Base-by-base conservation (phyloP, 1,140 invertebrate genomes). In the Zaprionus tsacasi region DNA sequence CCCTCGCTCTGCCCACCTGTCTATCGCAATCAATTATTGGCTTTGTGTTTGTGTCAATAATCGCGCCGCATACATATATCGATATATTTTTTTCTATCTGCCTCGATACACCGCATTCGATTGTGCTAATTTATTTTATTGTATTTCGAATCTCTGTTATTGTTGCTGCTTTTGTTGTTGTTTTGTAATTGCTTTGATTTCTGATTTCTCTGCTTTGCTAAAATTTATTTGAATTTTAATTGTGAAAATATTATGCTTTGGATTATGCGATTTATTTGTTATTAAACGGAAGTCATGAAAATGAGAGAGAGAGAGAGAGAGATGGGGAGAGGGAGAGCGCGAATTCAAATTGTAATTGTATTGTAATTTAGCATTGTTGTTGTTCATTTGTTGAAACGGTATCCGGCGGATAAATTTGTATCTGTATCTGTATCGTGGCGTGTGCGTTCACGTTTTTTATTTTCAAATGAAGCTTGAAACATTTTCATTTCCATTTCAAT, bases 251-350 rank as follows among this genome's bases (percentile, higher is more conserved):
- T 91, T 91, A 75, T 91, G 80, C 68, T 80, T 78, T 58, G 74
- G 88, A 91, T 91, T 91, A 91, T 91, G 88, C 89, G 88, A 91
- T 91, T 91, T 91, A 91, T 91, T 91, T 91, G 88, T 91, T 91
- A 88, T 91, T 85, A 85, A 91, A 85, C 88, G 83, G 83, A 91
- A 91, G 88, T 91, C 88, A 91, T 91, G 80, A 88, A 86, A 87
- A 73, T 58, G 30, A 69, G 56, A 65, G 56, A 10, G 33, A 35
- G 33, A 35, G 0, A 35, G 6, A 35, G 33, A 6, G 27, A 30
- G 27, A n/a, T 21, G 21, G 2, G 21, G 5, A 33, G 30, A 33
- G 30, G 0, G 30, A 33, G 0, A 33, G 7, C 5, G 30, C 33
- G 33, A 69, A 69, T 50, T 52, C 15, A 64, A 69, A 70, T 89